A percentile compares a stretch with the other conserved stretches of the same genome.
Conservation (phyloP, 2,888 invertebrate genomes). For the Pandemis cinnamomeana region DNA sequence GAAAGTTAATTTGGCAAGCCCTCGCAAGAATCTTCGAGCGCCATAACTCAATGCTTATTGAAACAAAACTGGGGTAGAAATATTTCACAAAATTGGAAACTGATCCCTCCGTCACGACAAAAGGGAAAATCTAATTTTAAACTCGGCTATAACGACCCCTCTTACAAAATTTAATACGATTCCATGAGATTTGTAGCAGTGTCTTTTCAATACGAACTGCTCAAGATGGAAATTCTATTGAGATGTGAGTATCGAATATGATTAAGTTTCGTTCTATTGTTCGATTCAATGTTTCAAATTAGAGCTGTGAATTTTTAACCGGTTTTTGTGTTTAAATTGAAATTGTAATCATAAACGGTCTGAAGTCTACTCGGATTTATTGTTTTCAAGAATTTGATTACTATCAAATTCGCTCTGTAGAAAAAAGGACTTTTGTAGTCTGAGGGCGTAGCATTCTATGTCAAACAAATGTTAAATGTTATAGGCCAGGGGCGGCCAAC, state of each 20-base stretch:
- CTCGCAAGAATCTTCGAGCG: not conserved
- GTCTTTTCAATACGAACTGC: conserved; percentile 30
- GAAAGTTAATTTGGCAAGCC: not conserved
- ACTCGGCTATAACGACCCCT: conserved; percentile 39
- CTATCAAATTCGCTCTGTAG: too few relatives aligned
- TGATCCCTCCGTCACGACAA: conserved; percentile 46
- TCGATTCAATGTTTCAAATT: not conserved
- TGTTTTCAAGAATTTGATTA: too few relatives aligned
- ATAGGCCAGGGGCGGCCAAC: too few relatives aligned
- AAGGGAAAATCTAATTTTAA: conserved; percentile 53
- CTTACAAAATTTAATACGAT: conserved; percentile 51
- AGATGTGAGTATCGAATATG: conserved; percentile 27
- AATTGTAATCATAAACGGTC: not conserved
- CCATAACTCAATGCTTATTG: conserved; percentile 28
- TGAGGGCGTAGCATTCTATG: too few relatives aligned
- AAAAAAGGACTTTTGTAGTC: too few relatives aligned
- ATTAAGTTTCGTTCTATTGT: conserved; percentile 4
- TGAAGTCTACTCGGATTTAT: too few relatives aligned
- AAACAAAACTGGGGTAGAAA: conserved; percentile 27
- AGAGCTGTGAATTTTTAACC: not conserved
- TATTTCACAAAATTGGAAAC: conserved; percentile 51
- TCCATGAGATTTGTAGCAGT: conserved; percentile 40
- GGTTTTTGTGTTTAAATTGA: not conserved
- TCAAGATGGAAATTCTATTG: conserved; percentile 34
- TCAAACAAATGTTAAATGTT: too few relatives aligned